A percentile compares a stretch with the other conserved stretches of the same genome.
These are phyloP conservation scores for Acronicta psi DNA, from an alignment of 2,888 invertebrate genomes.

Conservation along the genomic window DNA sequence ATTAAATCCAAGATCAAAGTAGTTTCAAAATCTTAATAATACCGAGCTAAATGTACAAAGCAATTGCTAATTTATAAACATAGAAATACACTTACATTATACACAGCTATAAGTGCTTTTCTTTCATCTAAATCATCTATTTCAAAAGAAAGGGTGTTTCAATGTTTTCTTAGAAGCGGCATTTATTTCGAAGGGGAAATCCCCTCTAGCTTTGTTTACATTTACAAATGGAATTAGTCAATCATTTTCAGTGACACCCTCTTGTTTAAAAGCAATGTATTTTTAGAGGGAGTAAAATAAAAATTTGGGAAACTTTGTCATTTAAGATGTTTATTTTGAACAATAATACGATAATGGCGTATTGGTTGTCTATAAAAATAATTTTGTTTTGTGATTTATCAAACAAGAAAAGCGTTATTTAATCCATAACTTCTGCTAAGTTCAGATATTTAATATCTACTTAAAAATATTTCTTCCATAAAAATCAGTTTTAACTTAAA, in stretches of 20 bases:
- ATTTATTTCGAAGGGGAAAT: slow-evolving; percentile 18
- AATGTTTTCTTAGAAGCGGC: slow-evolving; percentile 31
- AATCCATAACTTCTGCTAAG: too few species aligned
- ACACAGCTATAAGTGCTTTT: slow-evolving; percentile 10
- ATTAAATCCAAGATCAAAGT: not conserved
- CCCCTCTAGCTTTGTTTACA: slow-evolving; percentile 40
- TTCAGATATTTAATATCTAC: too few species aligned
- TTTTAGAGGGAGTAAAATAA: slow-evolving; percentile 5
- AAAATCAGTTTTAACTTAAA: too few species aligned
- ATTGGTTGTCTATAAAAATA: not conserved
- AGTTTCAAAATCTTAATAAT: slow-evolving; percentile 11
- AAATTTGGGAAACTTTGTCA: slow-evolving; percentile 23
- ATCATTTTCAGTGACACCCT: slow-evolving; percentile 31
- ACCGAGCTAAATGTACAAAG: slow-evolving; percentile 5
- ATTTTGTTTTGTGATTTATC: not conserved
- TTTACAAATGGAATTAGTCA: slow-evolving; percentile 50
- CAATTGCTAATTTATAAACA: slow-evolving; percentile 5
- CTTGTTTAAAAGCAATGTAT: slow-evolving; percentile 13
- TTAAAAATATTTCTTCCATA: too few species aligned
- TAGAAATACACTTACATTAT: slow-evolving; percentile 6
- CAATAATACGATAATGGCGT: not conserved
- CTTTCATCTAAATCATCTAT: slow-evolving; percentile 33
- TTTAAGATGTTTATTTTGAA: slow-evolving; percentile 10
- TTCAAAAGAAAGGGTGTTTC: slow-evolving; percentile 22
- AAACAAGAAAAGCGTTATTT: too few species aligned